Percentiles rank a stretch among this genome's conserved stretches.
Conservation (phyloP, 1,140 invertebrate genomes). For the Daktulosphaira vitifoliae region DNA sequence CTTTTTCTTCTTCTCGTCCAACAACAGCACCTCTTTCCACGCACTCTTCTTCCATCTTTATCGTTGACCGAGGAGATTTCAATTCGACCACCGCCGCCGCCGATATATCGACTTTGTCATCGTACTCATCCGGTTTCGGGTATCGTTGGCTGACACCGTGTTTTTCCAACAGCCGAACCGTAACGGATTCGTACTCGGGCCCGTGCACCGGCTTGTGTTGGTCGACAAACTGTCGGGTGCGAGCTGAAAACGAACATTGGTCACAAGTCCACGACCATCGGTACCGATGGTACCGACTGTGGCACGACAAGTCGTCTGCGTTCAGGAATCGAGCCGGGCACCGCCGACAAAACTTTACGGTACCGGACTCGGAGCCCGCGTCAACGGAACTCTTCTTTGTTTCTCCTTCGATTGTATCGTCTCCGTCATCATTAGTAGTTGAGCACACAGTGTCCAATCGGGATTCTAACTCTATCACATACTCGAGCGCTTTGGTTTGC, state of each 20-base stretch:
- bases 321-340: conserved; percentile 66
- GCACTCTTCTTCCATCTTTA: background rate
- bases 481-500: conserved; percentile 54
- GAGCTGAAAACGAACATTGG: conserved; percentile 67
- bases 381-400: too few relatives aligned
- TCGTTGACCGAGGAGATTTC: too few relatives aligned
- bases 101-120: background rate
- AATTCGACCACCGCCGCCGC: background rate
- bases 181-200: conserved; percentile 70
- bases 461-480: conserved; percentile 21
- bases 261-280: conserved; percentile 58
- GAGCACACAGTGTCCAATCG: too few relatives aligned
- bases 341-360: conserved; percentile 49
- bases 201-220: conserved; percentile 70
- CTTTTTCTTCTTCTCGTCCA: too few relatives aligned
- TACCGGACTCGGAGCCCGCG: background rate
- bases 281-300: conserved; percentile 56
- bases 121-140: conserved; percentile 47
- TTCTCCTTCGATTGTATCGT: too few relatives aligned
- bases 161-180: conserved; percentile 54
- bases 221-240: conserved; percentile 58
- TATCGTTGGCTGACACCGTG: conserved; percentile 54
- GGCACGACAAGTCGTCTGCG: conserved; percentile 58
- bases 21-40: background rate
- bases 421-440: too few relatives aligned